phyloP scores from a whole-genome alignment of 2,113 vertebrate genomes.

The Leucosticte australis region DNA sequence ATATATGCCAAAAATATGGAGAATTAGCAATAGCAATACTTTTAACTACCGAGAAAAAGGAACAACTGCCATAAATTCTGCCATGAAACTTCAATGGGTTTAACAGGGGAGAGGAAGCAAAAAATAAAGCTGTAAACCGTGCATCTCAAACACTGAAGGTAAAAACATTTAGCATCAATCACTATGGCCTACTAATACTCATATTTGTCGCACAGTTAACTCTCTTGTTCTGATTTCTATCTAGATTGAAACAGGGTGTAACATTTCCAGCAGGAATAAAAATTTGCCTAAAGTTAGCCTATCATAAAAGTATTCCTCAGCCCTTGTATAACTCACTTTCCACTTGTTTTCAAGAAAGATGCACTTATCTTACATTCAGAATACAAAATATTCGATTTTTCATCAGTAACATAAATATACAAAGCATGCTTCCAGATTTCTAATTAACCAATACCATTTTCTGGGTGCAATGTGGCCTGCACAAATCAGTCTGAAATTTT shows the following conservation, averaged over 20 bases:
- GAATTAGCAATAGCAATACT: background rate
- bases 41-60: background rate
- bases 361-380: background rate
- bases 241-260: background rate
- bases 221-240: background rate
- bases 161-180: background rate
- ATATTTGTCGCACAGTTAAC: background rate
- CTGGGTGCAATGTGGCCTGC: background rate
- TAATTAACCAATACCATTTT: background rate
- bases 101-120: background rate
- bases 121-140: background rate
- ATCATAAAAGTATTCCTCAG: background rate
- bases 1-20: background rate
- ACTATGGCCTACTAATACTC: background rate
- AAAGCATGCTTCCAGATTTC: background rate
- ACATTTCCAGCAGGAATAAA: background rate
- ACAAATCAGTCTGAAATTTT: background rate
- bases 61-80: background rate
- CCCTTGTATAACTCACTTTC: background rate
- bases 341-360: background rate
- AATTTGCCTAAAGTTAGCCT: background rate
- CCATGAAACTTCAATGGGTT: background rate
- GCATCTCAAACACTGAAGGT: background rate
- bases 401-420: background rate
- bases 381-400: background rate